Evolutionary conservation across 2,888 invertebrate genomes (phyloP).

Genomic region (Margaritifera margaritifera): DNA sequence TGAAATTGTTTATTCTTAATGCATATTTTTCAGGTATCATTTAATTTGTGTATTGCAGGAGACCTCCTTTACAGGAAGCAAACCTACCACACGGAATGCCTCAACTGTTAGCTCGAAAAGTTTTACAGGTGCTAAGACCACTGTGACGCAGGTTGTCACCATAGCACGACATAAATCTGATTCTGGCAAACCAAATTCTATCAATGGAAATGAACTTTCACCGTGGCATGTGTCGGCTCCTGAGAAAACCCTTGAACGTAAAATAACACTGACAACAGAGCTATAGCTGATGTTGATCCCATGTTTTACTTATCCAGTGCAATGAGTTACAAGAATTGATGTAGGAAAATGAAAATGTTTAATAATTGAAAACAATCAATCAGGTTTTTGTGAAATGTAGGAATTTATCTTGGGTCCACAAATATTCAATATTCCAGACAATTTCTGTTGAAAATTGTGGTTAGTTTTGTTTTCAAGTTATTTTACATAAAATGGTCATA

Average conservation of each 20-base stretch:
- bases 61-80: slow-evolving; percentile 54
- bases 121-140: slow-evolving; percentile 27
- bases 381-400: no score
- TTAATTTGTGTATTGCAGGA: slow-evolving; percentile 45
- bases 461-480: no score
- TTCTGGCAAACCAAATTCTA: slow-evolving; percentile 14
- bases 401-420: no score
- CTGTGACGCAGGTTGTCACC: slow-evolving; percentile 32
- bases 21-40: no score
- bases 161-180: slow-evolving; percentile 25
- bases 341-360: no score
- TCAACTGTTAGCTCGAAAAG: slow-evolving; percentile 16
- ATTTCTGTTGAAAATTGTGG: no score
- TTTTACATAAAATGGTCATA: no score
- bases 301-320: no score
- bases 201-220: slow-evolving; percentile 46
- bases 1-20: no score
- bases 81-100: slow-evolving; percentile 52
- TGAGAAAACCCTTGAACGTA: slow-evolving; percentile 52
- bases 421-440: no score
- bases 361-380: no score
- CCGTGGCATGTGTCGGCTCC: slow-evolving; percentile 48
- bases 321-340: no score
- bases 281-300: slow-evolving; percentile 27
- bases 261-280: slow-evolving; percentile 59